Percentiles rank a stretch among this genome's conserved stretches.
Conservation (phyloP, 2,113 vertebrate species). For the Phaetusa simplex region DNA sequence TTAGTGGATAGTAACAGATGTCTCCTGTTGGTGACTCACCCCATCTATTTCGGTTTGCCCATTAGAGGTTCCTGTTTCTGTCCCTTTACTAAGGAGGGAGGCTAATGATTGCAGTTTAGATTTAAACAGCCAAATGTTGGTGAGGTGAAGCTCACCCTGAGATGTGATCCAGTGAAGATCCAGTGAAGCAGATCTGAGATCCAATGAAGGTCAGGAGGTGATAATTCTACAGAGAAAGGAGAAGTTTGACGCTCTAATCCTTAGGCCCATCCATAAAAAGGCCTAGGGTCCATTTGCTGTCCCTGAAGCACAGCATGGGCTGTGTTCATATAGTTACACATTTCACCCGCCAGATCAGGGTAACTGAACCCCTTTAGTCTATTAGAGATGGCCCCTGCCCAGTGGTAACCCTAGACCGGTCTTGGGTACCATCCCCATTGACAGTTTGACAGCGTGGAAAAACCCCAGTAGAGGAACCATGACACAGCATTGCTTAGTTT, state of each 20-base stretch:
- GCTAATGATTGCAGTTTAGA: neutral
- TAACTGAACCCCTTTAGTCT: neutral
- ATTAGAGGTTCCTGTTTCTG: constrained; percentile 38
- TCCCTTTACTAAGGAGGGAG: neutral
- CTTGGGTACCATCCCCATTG: neutral
- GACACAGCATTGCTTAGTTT: neutral
- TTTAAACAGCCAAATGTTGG: neutral
- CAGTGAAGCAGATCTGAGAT: neutral
- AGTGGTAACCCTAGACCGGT: neutral
- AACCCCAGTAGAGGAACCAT: neutral
- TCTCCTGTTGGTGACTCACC: constrained; percentile 42
- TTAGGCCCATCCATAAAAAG: neutral
- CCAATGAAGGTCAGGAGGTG: rapidly evolving
- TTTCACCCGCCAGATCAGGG: neutral
- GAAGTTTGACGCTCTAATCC: neutral
- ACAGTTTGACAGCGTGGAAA: neutral
- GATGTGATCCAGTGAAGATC: neutral
- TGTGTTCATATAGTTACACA: neutral
- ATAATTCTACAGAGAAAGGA: neutral
- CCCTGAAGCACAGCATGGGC: rapidly evolving
- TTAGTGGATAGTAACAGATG: constrained; percentile 51
- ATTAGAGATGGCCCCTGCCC: neutral
- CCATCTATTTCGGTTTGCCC: constrained; percentile 34
- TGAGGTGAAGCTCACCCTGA: neutral
- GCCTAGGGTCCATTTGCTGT: neutral